These are phyloP conservation scores for Nephrotoma flavescens DNA, from an alignment of 2,888 invertebrate species.

Conservation along the genomic window DNA sequence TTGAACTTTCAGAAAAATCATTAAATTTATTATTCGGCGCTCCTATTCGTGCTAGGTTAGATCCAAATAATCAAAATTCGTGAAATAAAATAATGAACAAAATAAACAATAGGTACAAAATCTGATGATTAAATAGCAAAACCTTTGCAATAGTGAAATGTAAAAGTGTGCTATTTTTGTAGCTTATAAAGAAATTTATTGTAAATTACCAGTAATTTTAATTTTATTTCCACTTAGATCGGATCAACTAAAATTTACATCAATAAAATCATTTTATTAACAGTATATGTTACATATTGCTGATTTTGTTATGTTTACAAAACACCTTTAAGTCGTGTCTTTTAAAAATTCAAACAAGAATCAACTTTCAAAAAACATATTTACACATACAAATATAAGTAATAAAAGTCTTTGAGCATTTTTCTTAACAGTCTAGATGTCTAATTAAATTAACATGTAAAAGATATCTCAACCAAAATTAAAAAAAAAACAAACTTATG, in stretches of 20 bases:
- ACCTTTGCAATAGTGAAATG: background rate
- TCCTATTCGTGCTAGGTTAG: too few relatives aligned
- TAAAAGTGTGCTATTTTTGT: background rate
- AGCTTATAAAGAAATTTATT: background rate
- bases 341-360: background rate
- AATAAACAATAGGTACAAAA: too few relatives aligned
- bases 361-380: background rate
- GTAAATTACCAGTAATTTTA: background rate
- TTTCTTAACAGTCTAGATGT: background rate
- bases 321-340: background rate
- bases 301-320: background rate
- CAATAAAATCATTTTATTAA: background rate
- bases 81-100: too few relatives aligned
- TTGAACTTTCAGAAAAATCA: too few relatives aligned
- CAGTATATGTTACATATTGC: background rate
- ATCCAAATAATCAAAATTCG: too few relatives aligned
- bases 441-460: background rate
- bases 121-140: too few relatives aligned
- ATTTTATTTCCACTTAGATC: background rate
- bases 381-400: background rate
- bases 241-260: background rate
- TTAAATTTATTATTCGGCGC: too few relatives aligned
- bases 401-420: background rate
- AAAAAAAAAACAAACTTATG: background rate
- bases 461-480: background rate